A percentile compares a stretch with the other conserved stretches of the same genome.
phyloP scores from a whole-genome alignment of 2,888 invertebrate genomes.

The Drosophila borborema region DNA sequence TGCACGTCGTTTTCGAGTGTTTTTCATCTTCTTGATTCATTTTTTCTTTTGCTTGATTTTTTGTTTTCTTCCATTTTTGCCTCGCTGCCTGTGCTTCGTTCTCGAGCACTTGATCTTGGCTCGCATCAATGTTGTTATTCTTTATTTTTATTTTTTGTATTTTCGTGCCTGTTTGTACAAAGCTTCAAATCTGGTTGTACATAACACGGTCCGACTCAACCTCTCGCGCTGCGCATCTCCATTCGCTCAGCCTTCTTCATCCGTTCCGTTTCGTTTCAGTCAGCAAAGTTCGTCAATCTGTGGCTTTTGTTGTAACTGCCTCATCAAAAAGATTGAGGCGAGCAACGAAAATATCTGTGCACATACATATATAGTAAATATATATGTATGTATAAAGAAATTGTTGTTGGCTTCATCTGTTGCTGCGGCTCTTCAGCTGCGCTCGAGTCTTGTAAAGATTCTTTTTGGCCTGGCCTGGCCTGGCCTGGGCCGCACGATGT shows the following conservation, averaged over 20 bases:
- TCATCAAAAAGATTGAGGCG: conserved; percentile 70
- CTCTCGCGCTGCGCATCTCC: not conserved
- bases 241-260: conserved; percentile 25
- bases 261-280: conserved; percentile 52
- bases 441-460: conserved; percentile 54
- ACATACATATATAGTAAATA: conserved; percentile 23
- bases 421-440: conserved; percentile 42
- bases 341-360: conserved; percentile 45
- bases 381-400: not conserved
- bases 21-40: conserved; percentile 55
- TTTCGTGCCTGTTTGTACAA: conserved; percentile 71
- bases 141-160: conserved; percentile 30
- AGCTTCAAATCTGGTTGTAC: conserved; percentile 76
- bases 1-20: conserved; percentile 70
- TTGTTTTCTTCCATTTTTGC: conserved; percentile 2
- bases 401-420: conserved; percentile 34
- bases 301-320: conserved; percentile 72
- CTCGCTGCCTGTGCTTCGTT: conserved; percentile 33
- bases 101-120: conserved; percentile 77
- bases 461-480: conserved; percentile 54
- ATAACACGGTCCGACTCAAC: conserved; percentile 11
- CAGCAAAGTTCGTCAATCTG: conserved; percentile 74
- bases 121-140: conserved; percentile 63
- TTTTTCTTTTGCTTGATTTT: conserved; percentile 2
- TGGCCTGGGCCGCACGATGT: conserved; percentile 26